These are phyloP conservation scores for Theonella swinhoei DNA, from an alignment of 37 sponge, comb jelly and placozoan genomes.

Conservation along the genomic window DNA sequence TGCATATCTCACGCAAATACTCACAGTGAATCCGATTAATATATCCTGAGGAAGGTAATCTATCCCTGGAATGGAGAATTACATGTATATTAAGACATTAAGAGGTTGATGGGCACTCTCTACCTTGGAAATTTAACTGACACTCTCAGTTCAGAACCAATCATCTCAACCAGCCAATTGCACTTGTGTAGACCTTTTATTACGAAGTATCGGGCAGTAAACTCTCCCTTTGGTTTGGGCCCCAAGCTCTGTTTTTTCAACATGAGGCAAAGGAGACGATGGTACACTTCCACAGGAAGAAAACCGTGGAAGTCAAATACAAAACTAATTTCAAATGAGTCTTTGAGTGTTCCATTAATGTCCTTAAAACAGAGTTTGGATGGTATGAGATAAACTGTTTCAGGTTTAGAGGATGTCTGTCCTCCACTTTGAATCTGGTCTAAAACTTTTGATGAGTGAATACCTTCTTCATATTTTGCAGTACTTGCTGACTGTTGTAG, in stretches of 20 bases:
- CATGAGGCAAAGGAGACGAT: constrained; percentile 31
- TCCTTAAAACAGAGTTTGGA: constrained; percentile 25
- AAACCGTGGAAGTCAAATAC: constrained; percentile 50
- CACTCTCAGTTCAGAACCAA: background rate
- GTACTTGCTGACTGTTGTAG: too few relatives aligned
- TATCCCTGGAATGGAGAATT: too few relatives aligned
- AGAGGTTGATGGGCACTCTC: too few relatives aligned
- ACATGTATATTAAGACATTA: too few relatives aligned
- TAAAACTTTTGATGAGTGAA: too few relatives aligned
- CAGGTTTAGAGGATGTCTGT: too few relatives aligned
- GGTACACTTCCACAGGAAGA: constrained; percentile 61
- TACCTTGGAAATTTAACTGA: background rate
- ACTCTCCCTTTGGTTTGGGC: background rate
- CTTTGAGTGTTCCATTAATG: background rate
- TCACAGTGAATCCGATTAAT: background rate
- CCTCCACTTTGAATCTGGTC: too few relatives aligned
- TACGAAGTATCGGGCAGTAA: background rate
- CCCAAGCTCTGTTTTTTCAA: background rate
- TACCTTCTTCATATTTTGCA: too few relatives aligned
- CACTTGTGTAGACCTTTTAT: background rate
- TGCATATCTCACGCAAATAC: constrained; percentile 15
- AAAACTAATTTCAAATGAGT: background rate
- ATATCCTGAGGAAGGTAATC: too few relatives aligned
- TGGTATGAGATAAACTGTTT: constrained; percentile 19
- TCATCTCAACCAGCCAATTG: constrained; percentile 12